Percentiles rank a stretch among this genome's conserved stretches.
phyloP scores from a whole-genome alignment of 2,797 vertebrate species.

The Tamandua tetradactyla region DNA sequence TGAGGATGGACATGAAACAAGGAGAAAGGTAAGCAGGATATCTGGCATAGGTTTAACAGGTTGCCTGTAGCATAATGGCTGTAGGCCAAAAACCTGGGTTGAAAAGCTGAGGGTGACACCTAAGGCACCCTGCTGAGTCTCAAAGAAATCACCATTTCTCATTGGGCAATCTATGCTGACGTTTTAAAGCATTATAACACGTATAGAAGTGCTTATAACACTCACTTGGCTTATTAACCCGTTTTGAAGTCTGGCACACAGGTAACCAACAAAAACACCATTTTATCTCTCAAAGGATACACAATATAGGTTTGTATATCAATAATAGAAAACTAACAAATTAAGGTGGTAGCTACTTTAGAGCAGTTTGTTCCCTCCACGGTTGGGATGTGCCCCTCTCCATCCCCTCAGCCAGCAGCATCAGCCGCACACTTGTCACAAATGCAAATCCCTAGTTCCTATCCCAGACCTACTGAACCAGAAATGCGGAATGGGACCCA shows the following conservation, averaged over 20 bases:
- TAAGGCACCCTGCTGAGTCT: not conserved
- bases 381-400: no score
- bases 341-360: not conserved
- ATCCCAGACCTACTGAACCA: not conserved
- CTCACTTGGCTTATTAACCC: not conserved
- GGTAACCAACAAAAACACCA: not conserved
- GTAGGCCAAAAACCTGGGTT: not conserved
- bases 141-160: not conserved
- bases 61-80: not conserved
- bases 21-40: not conserved
- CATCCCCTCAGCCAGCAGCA: not conserved
- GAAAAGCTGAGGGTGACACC: not conserved
- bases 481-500: not conserved
- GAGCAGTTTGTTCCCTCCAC: not conserved
- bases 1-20: not conserved
- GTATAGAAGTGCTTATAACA: not conserved
- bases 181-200: not conserved
- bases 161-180: not conserved
- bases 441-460: not conserved
- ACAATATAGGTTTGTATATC: not conserved
- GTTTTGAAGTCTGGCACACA: not conserved
- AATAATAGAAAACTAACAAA: not conserved
- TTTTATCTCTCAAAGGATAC: conserved; percentile 9
- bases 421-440: not conserved
- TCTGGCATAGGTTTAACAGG: not conserved